Conservation (phyloP, 2,113 vertebrate genomes). For the Shinisaurus crocodilurus region DNA sequence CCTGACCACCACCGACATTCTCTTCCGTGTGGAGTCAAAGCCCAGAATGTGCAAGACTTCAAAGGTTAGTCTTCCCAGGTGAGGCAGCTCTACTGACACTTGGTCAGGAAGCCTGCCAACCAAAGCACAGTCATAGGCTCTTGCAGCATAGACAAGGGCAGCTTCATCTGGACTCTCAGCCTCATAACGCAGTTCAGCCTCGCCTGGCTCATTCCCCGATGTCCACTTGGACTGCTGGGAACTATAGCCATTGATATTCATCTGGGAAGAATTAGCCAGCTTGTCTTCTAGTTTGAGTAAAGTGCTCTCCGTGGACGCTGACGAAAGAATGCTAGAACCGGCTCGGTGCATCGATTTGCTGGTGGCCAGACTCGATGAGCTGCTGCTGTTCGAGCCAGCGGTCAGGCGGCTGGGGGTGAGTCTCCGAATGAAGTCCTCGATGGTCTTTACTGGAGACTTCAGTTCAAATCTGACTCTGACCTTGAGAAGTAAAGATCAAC, state of each 20-base stretch:
- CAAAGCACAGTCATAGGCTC: slow-evolving; percentile 91
- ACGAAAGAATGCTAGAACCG: slow-evolving; percentile 79
- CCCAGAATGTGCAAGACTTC: slow-evolving; percentile 94
- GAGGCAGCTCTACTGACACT: slow-evolving; percentile 92
- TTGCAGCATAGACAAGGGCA: slow-evolving; percentile 93
- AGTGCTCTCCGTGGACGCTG: slow-evolving; percentile 81
- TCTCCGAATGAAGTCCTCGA: slow-evolving; percentile 94
- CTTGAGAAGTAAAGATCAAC: slow-evolving; percentile 69
- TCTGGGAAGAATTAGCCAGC: slow-evolving; percentile 26
- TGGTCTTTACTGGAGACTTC: slow-evolving; percentile 96
- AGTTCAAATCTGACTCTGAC: slow-evolving; percentile 88
- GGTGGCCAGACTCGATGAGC: slow-evolving; percentile 84
- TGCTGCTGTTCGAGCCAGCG: slow-evolving; percentile 89
- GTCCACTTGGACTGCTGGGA: slow-evolving; percentile 64
- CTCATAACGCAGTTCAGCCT: slow-evolving; percentile 90
- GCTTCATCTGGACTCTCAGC: slow-evolving; percentile 96
- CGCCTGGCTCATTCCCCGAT: slow-evolving; percentile 51
- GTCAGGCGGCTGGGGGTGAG: slow-evolving; percentile 94
- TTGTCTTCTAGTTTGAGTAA: slow-evolving; percentile 87
- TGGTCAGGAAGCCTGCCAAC: slow-evolving; percentile 91
- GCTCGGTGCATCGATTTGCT: slow-evolving; percentile 81
- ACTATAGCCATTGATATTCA: slow-evolving; percentile 71
- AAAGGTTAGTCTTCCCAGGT: slow-evolving; percentile 91
- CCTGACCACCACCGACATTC: slow-evolving; percentile 96
- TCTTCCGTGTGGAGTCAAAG: slow-evolving; percentile 93